These are phyloP conservation scores for Latheticus oryzae DNA, from an alignment of 2,888 invertebrate species.

Conservation along the genomic window DNA sequence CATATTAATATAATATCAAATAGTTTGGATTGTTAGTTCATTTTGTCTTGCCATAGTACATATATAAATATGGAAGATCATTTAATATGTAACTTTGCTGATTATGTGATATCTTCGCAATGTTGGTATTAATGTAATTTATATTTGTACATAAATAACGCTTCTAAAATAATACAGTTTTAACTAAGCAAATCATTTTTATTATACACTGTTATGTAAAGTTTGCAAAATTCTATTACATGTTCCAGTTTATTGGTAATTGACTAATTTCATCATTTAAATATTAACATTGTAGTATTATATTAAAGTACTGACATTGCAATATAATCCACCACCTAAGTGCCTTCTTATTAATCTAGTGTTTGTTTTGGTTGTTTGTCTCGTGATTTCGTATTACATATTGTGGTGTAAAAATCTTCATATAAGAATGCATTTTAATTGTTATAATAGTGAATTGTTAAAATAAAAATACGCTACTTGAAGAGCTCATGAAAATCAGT, in stretches of 20 bases:
- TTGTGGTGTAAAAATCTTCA: constrained; percentile 29
- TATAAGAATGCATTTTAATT: constrained; percentile 34
- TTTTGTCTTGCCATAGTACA: constrained; percentile 43
- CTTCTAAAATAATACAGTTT: constrained; percentile 36
- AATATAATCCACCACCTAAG: constrained; percentile 53
- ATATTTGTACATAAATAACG: constrained; percentile 41
- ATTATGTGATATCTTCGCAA: constrained; percentile 57
- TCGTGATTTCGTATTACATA: constrained; percentile 39
- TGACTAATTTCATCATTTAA: constrained; percentile 13
- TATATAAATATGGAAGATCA: constrained; percentile 10
- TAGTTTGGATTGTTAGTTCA: constrained; percentile 47
- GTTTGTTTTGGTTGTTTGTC: constrained; percentile 35
- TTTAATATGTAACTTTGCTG: constrained; percentile 52
- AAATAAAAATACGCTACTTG: too few relatives aligned
- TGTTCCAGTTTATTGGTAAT: constrained; percentile 22
- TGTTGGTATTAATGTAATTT: constrained; percentile 54
- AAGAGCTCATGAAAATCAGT: too few relatives aligned
- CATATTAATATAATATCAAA: constrained; percentile 45
- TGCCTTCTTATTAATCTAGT: constrained; percentile 48
- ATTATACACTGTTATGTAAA: constrained; percentile 43
- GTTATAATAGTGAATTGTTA: constrained; percentile 31
- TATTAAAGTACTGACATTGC: constrained; percentile 54
- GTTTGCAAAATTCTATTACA: constrained; percentile 42
- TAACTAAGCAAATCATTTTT: constrained; percentile 24
- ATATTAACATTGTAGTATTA: constrained; percentile 32